Evolutionary conservation across 2,888 invertebrate species (phyloP), one percentile per base, ranked within the genome.

Genomic region (Drosophila colorata): DNA sequence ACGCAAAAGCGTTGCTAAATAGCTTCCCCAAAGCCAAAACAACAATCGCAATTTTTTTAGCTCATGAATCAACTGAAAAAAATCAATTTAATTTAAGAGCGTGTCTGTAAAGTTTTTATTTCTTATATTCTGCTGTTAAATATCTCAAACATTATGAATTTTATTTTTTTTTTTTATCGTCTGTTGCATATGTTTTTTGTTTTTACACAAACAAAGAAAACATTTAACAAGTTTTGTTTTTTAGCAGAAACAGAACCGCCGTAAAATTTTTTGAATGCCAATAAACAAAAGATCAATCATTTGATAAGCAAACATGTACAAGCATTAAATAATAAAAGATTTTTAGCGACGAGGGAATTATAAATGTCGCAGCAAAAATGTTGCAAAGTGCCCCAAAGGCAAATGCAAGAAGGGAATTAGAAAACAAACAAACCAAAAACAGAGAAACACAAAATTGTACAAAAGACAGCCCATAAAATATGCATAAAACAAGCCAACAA

Each of bases 201-300:
- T 37, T 38, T 35, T 60, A 13, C 38, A 3, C 8, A 38, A 49
- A 55, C 43, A 61, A 65, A 51, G 8, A 53, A 35, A 48, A 38
- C 40, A 35, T 49, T 51, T 35, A 18, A 16, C 8, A 46, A 28
- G 28, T 28, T 28, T 25, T 28, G 41, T 20, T 46, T 65, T 57
- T 72, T 40, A 43, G 14, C 63, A 58, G 40, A 49, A 64, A 53
- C 64, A 71, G 71, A 78, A 56, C 35, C 14, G 37, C 16, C 51
- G 68, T 59, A 65, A 71, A 71, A 64, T 31, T 46, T 49, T 67
- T 65, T 48, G 48, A 71, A 47, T 51, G 64, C 53, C 43, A 70
- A 74, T 74, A 72, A 81, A 78, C 61, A 60, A 64, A 47, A 76
- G 80, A 85, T 85, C 80, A 87, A 87, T 85, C 85, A 85, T 78